Evolutionary conservation across 2,888 invertebrate genomes (phyloP), one percentile per base, ranked within the genome.

Genomic region (Zygaena filipendulae): DNA sequence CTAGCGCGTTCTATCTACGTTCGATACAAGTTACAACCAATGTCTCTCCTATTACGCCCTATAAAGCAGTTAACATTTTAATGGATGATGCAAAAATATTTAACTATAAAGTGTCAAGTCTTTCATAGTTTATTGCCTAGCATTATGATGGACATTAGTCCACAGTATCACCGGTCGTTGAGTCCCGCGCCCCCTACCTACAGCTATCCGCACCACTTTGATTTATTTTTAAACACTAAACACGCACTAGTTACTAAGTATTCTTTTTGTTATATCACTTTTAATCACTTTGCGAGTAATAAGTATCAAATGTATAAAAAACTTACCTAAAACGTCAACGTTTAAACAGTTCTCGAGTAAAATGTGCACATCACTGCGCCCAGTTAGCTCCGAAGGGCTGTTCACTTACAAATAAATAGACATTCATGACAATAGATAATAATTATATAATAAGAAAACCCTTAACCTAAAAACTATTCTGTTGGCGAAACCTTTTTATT

Each of bases 291-390:
- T 67, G 70, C 69, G 71, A 71, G 66, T 75, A 63, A 60, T 70
- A 72, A 69, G 74, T 79, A 77, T 77, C 77, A 77, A 79, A 77
- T 74, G 77, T 79, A 75, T 77, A 77, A 63, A 72, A 71, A 58
- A 35, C 66, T 75, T 67, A 67, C 48, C 63, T 68, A 64, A 52
- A 59, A 54, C 42, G 36, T 68, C 68, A 68, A 69, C 57, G 42
- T 66, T n/a, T 66, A 66, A 61, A 66, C 60, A 60, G 56, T 68
- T 63, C 64, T 49, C 57, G 68, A 74, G 67, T 72, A 70, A 63
- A 16, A 67, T 57, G 64, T 68, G 64, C 68, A 59, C 54, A 55
- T 64, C 59, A 55, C 61, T 68, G 70, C n/a, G n/a, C n/a, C n/a
- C n/a, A n/a, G n/a, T n/a, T n/a, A n/a, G n/a, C n/a, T n/a, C n/a